These are phyloP conservation scores for Ophion costatus DNA, from an alignment of 2,888 invertebrate species.

Conservation along the genomic window DNA sequence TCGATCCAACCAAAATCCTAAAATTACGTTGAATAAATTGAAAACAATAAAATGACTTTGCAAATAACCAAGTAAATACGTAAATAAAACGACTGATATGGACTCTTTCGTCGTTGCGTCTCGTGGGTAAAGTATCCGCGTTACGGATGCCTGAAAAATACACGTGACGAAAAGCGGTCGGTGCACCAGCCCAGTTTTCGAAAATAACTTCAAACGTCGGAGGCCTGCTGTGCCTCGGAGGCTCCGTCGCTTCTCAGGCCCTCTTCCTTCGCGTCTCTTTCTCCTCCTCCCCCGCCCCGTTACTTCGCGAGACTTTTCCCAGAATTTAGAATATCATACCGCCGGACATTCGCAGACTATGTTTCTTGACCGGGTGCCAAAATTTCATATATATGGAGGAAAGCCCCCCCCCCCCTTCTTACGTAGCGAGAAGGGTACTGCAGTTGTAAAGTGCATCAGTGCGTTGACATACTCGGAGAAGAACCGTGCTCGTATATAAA, in stretches of 20 bases:
- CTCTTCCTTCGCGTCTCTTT: neutral
- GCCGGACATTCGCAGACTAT: conserved; percentile 78
- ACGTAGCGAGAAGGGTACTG: conserved; percentile 15
- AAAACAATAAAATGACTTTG: no score
- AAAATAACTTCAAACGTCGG: conserved; percentile 77
- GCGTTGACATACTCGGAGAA: conserved; percentile 62
- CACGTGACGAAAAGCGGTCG: conserved; percentile 72
- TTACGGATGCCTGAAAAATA: conserved; percentile 36
- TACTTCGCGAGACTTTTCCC: conserved; percentile 68
- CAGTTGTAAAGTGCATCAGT: conserved; percentile 50
- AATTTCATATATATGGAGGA: conserved; percentile 68
- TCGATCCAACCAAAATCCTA: no score
- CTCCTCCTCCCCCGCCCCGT: neutral
- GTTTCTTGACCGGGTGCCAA: conserved; percentile 79
- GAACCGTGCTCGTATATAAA: conserved; percentile 55
- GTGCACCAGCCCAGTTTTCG: conserved; percentile 80
- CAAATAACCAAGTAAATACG: no score
- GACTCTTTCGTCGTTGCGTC: neutral
- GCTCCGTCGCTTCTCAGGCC: conserved; percentile 16
- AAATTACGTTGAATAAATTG: no score
- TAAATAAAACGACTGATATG: neutral
- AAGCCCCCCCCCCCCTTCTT: neutral
- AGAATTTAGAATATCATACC: conserved; percentile 77
- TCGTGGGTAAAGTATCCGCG: neutral
- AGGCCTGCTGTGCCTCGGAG: conserved; percentile 40